These are phyloP conservation scores for Okamejei kenojei DNA, from an alignment of 2,797 vertebrate genomes.

Conservation along the genomic window DNA sequence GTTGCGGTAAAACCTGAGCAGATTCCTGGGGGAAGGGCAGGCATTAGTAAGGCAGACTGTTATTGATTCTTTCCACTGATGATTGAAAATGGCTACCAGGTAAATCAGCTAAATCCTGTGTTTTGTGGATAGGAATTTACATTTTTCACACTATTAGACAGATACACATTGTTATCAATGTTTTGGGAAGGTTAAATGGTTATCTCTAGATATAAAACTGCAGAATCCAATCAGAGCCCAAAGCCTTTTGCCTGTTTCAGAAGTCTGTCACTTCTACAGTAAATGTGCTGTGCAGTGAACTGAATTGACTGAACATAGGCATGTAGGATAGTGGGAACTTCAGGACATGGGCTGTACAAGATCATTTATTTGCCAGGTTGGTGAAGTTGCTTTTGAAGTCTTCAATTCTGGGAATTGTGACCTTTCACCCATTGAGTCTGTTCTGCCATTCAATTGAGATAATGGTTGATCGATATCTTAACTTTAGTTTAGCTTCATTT, in stretches of 20 bases:
- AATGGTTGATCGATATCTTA: background rate
- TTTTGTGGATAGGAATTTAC: background rate
- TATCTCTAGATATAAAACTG: background rate
- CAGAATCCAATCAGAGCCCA: background rate
- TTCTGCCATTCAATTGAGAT: too few species aligned
- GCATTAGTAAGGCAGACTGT: background rate
- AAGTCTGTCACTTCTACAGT: too few species aligned
- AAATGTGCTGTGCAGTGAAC: too few species aligned
- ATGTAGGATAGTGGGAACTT: too few species aligned
- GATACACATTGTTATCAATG: background rate
- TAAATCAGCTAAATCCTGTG: background rate
- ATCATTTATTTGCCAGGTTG: background rate
- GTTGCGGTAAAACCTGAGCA: background rate
- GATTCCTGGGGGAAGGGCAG: background rate
- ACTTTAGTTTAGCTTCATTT: background rate
- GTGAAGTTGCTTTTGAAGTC: background rate
- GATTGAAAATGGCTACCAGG: background rate
- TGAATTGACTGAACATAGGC: too few species aligned
- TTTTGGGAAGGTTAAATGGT: background rate
- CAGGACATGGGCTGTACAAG: too few species aligned
- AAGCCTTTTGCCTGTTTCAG: background rate
- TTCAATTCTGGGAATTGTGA: too few species aligned
- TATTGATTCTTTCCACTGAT: background rate
- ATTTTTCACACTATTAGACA: background rate
- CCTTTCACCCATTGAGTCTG: too few species aligned